Conservation (phyloP, 2,113 vertebrate species). For the Theropithecus gelada region DNA sequence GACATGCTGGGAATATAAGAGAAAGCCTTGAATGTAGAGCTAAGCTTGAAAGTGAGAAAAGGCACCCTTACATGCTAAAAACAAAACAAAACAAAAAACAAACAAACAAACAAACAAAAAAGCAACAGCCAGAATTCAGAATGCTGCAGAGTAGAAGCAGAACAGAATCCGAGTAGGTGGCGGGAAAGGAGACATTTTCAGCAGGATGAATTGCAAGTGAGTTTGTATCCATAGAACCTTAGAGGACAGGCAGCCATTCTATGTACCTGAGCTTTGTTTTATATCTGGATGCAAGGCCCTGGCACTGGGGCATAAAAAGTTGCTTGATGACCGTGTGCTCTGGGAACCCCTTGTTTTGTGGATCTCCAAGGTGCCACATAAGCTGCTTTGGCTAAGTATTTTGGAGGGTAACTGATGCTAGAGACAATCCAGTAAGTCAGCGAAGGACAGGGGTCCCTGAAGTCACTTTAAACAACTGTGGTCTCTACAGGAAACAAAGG, state of each 20-base stretch:
- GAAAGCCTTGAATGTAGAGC: not conserved
- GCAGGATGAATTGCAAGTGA: too few species aligned
- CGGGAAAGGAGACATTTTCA: not conserved
- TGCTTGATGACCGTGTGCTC: not conserved
- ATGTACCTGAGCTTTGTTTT: not conserved
- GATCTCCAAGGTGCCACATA: not conserved
- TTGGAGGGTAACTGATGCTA: not conserved
- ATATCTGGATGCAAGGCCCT: not conserved
- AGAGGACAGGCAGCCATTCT: not conserved
- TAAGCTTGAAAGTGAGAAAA: not conserved
- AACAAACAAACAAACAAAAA: not conserved
- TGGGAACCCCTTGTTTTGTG: not conserved
- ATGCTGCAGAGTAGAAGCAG: not conserved
- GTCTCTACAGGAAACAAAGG: not conserved
- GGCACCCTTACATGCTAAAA: not conserved
- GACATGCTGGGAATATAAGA: not conserved
- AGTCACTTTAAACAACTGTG: not conserved
- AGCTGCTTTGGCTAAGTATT: not conserved
- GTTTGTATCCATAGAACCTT: not conserved
- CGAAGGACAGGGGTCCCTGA: not conserved
- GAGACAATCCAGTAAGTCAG: not conserved
- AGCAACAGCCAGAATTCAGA: not conserved
- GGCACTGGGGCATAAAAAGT: too few species aligned
- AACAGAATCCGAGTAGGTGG: not conserved
- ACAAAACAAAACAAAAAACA: not conserved